Evolutionary conservation across 92 coral and sea anemone genomes (phyloP), one percentile per base, ranked within the genome.

Genomic region (Bergia sp.): DNA sequence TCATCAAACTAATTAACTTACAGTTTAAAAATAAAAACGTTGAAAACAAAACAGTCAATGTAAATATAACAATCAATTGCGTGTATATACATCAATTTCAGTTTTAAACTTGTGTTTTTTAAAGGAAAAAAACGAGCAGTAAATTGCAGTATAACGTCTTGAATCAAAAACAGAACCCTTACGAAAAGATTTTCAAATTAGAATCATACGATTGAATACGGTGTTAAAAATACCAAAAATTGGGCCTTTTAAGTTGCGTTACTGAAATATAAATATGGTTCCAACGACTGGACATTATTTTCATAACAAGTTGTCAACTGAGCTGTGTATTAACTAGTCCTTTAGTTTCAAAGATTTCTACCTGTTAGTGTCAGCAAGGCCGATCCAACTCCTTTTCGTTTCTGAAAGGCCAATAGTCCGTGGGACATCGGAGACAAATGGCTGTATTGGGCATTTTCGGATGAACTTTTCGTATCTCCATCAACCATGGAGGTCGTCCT

Each of bases 331-430:
- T 75, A 37, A 47, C 21, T 75, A 15, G 21, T 75, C 53, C 13
- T 58, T 39, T 29, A 9, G 49, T 20, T 75, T 43, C 38, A 18
- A 4, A 7, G 66, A 37, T 41, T 57, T 80, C 18, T 61, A 95
- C 98, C 93, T 82, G 98, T 92, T 20, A 95, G 77, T 4, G 96
- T 92, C 13, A 95, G 92, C 7, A 84, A 71, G 1, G 93, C 91
- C 38, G 94, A 86, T 0, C 93, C 95, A 29, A 91, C 92, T n/a
- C 98, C 96, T 76, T 73, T 92, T 79, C 90, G 86, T 74, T 91
- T 90, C 87, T 95, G 98, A 80, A 94, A 95, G 64, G 95, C 98
- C 89, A 95, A 76, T 45, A 95, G 66, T 11, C 96, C 93, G 12
- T 96, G 86, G 1, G 95, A 90, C 76, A 91, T 90, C 12, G 92